phyloP scores from a whole-genome alignment of 2,113 vertebrate genomes.

The Eublepharis macularius region DNA sequence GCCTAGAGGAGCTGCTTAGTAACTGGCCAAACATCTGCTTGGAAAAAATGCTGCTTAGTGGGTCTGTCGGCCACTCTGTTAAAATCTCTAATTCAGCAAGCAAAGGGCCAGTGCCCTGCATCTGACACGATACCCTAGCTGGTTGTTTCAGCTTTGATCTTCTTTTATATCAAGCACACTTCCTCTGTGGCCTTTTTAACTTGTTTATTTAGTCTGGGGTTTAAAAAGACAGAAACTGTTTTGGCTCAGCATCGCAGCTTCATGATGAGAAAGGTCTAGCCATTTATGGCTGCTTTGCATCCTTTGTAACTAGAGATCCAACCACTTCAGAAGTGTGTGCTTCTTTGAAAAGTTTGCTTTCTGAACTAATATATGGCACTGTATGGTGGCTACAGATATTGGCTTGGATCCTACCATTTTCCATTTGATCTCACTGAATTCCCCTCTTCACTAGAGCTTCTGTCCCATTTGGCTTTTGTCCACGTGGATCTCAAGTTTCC shows the following conservation, averaged over 20 bases:
- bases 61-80: not conserved
- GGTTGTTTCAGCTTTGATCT: not conserved
- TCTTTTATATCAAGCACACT: not conserved
- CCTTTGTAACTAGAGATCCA: slow-evolving; percentile 30
- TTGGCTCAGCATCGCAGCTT: not conserved
- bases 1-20: slow-evolving; percentile 35
- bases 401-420: no score
- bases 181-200: not conserved
- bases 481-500: no score
- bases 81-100: slow-evolving; percentile 21
- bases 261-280: slow-evolving; percentile 10
- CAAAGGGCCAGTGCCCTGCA: not conserved
- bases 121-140: not conserved
- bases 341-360: slow-evolving; percentile 8
- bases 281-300: slow-evolving; percentile 16
- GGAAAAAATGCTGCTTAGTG: slow-evolving; percentile 17
- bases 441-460: no score
- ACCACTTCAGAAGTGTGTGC: slow-evolving; percentile 36
- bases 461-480: no score
- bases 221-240: slow-evolving; percentile 44
- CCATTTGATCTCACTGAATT: no score
- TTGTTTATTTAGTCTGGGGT: not conserved
- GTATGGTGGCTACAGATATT: no score
- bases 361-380: not conserved
- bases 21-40: slow-evolving; percentile 28